phyloP scores from a whole-genome alignment of 2,113 vertebrate genomes.

The Strix uralensis region DNA sequence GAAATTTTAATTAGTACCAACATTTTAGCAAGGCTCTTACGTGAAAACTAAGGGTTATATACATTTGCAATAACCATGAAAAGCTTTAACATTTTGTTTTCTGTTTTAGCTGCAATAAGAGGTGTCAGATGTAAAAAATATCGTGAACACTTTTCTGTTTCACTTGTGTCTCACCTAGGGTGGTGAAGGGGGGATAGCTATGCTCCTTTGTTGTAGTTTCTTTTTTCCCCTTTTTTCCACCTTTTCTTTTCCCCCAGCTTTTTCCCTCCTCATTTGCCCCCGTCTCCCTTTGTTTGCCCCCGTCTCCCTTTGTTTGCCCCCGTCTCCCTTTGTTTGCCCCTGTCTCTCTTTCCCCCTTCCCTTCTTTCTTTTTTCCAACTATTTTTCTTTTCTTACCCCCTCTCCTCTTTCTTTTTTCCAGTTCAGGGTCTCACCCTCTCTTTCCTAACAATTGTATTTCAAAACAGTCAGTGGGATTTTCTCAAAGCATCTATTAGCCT shows the following conservation, averaged over 20 bases:
- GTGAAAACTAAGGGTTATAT: not conserved
- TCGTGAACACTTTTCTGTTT: not conserved
- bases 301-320: too few relatives aligned
- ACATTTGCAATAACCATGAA: not conserved
- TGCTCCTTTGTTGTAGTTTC: not conserved
- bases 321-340: too few relatives aligned
- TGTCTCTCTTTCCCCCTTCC: too few relatives aligned
- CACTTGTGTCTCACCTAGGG: not conserved
- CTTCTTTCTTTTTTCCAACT: too few relatives aligned
- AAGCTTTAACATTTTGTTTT: not conserved
- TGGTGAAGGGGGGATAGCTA: accelerated
- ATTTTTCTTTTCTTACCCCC: too few relatives aligned
- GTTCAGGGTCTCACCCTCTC: not conserved
- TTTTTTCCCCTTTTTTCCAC: too few relatives aligned
- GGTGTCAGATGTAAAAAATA: not conserved
- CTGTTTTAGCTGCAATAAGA: not conserved
- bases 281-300: too few relatives aligned
- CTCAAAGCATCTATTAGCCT: not conserved
- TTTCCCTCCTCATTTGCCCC: too few relatives aligned
- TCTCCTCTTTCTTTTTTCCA: too few relatives aligned
- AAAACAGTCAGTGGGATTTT: not conserved
- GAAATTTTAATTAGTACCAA: not conserved
- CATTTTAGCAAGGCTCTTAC: not conserved
- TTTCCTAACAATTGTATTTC: not conserved
- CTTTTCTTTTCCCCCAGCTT: too few relatives aligned